Conservation (phyloP, 2,888 invertebrate genomes). For the Diachrysia chrysitis region DNA sequence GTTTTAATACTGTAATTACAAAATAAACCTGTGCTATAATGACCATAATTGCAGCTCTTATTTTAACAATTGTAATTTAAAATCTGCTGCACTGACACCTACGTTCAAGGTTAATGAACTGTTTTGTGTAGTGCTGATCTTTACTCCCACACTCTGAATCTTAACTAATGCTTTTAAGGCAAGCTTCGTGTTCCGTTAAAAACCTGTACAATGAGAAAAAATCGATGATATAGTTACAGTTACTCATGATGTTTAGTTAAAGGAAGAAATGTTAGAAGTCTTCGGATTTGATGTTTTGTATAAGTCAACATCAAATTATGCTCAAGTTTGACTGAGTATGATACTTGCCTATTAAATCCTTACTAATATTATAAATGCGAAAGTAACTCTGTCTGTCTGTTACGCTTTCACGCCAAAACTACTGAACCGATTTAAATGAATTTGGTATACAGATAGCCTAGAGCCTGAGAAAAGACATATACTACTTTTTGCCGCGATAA, state of each 20-base stretch:
- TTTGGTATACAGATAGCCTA: too few species aligned
- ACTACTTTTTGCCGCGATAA: too few species aligned
- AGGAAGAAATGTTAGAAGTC: neutral
- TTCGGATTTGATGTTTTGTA: neutral
- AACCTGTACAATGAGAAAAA: neutral
- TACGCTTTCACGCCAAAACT: too few species aligned
- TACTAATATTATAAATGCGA: too few species aligned
- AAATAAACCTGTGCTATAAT: neutral
- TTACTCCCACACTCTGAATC: conserved; percentile 5
- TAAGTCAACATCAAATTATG: neutral
- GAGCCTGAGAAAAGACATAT: too few species aligned
- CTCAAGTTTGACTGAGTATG: neutral
- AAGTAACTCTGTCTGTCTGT: too few species aligned
- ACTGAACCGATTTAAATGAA: too few species aligned
- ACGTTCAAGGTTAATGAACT: conserved; percentile 7
- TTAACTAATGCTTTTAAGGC: conserved; percentile 6
- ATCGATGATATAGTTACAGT: neutral
- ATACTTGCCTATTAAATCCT: neutral
- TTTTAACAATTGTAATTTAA: neutral
- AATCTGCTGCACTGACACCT: conserved; percentile 1
- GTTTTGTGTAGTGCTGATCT: conserved; percentile 5
- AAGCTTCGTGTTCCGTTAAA: neutral
- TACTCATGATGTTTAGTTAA: neutral
- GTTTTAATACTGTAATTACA: too few species aligned
- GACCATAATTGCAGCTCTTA: neutral